Conservation (phyloP, 2,888 invertebrate genomes). For the Melanargia galathea region DNA sequence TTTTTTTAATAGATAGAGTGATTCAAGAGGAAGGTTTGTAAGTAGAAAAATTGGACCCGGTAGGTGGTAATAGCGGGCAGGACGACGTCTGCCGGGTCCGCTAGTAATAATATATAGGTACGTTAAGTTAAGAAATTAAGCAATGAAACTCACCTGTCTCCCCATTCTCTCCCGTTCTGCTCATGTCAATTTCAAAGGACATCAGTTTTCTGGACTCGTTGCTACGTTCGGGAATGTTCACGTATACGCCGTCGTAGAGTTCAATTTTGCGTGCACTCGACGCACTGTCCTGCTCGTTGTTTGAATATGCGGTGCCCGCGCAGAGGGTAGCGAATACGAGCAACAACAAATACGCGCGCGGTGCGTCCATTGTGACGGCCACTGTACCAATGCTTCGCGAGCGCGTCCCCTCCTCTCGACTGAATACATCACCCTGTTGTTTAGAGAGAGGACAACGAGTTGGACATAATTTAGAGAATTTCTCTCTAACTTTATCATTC, state of each 20-base stretch:
- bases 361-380: conserved; percentile 64
- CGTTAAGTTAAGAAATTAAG: too few species aligned
- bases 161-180: conserved; percentile 45
- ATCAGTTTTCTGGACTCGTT: conserved; percentile 55
- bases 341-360: conserved; percentile 45
- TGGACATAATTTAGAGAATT: conserved; percentile 24
- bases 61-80: too few species aligned
- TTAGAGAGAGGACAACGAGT: conserved; percentile 27
- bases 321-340: conserved; percentile 42
- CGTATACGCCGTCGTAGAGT: conserved; percentile 62
- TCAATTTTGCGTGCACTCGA: conserved; percentile 52
- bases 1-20: too few species aligned
- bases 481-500: conserved; percentile 24
- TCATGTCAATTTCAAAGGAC: conserved; percentile 64
- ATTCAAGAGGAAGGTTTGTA: too few species aligned
- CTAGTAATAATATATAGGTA: too few species aligned
- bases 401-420: conserved; percentile 46
- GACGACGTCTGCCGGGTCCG: too few species aligned
- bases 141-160: conserved; percentile 55
- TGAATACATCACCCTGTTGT: conserved; percentile 32
- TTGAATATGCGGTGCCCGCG: conserved; percentile 42
- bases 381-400: conserved; percentile 49
- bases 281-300: conserved; percentile 7
- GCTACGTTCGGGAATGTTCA: conserved; percentile 57
- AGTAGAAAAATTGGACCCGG: too few species aligned